phyloP scores from a whole-genome alignment of 2,113 vertebrate species.

The Tor tambroides region DNA sequence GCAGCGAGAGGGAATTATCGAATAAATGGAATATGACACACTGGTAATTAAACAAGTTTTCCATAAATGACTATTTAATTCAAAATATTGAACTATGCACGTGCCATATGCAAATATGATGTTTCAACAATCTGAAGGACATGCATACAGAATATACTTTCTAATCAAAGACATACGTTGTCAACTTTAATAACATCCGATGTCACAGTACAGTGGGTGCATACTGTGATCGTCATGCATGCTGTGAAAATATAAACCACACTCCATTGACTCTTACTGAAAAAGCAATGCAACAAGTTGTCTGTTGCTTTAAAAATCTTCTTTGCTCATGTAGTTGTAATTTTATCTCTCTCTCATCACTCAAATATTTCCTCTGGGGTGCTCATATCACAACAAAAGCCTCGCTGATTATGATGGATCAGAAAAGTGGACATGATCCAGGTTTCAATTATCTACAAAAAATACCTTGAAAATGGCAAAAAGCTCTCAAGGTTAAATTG shows the following conservation, averaged over 20 bases:
- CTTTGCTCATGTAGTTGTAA: neutral
- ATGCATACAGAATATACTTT: neutral
- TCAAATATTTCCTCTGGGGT: neutral
- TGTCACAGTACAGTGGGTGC: neutral
- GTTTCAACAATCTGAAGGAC: conserved; percentile 1
- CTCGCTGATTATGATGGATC: conserved; percentile 9
- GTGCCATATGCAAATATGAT: conserved; percentile 26
- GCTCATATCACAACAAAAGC: neutral
- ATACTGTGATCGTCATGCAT: no score
- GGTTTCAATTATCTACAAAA: conserved; percentile 9
- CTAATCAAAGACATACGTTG: neutral
- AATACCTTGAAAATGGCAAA: conserved; percentile 1
- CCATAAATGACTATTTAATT: conserved; percentile 25
- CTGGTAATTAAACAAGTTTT: conserved; percentile 39
- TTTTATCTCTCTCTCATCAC: neutral
- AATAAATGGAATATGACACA: conserved; percentile 38
- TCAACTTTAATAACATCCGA: neutral
- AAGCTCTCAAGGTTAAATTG: conserved; percentile 18
- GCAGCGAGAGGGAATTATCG: conserved; percentile 23
- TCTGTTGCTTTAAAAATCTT: neutral
- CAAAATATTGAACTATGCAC: neutral
- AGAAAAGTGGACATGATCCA: neutral
- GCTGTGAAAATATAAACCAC: conserved; percentile 2
- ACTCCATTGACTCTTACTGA: neutral
- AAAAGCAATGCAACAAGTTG: neutral